phyloP scores from a whole-genome alignment of 2,113 vertebrate species.

The Ailuropoda melanoleuca region DNA sequence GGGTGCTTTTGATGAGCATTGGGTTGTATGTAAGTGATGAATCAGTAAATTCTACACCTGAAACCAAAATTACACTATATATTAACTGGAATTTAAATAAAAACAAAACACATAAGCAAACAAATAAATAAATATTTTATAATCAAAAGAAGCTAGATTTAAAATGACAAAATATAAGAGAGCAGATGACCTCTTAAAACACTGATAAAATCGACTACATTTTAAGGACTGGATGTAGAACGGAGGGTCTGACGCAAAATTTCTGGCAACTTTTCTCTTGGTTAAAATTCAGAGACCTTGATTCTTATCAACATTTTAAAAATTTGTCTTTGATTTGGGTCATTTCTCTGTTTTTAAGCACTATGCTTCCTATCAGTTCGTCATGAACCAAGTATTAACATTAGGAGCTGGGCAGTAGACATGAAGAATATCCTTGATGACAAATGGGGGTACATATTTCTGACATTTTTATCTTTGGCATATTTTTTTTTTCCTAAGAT shows the following conservation, averaged over 20 bases:
- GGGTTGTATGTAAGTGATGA: not conserved
- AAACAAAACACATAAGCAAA: no score
- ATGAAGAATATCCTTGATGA: not conserved
- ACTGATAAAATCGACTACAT: not conserved
- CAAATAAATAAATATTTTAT: not conserved
- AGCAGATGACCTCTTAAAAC: not conserved
- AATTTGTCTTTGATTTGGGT: no score
- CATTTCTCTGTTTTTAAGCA: no score
- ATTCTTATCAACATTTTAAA: no score
- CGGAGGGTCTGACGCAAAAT: not conserved
- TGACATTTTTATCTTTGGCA: not conserved
- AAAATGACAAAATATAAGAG: not conserved
- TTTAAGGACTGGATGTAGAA: not conserved
- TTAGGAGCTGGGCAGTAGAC: not conserved
- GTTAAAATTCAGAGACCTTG: not conserved
- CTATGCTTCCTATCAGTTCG: not conserved
- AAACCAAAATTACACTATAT: not conserved
- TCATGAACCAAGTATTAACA: no score
- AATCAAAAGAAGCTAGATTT: not conserved
- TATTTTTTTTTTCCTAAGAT: not conserved
- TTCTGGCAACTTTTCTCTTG: not conserved
- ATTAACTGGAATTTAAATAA: not conserved
- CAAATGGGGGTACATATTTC: not conserved
- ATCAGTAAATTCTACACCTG: not conserved
- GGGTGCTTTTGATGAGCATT: not conserved